phyloP scores from a whole-genome alignment of 2,888 invertebrate genomes.

The Alsophila aescularia region DNA sequence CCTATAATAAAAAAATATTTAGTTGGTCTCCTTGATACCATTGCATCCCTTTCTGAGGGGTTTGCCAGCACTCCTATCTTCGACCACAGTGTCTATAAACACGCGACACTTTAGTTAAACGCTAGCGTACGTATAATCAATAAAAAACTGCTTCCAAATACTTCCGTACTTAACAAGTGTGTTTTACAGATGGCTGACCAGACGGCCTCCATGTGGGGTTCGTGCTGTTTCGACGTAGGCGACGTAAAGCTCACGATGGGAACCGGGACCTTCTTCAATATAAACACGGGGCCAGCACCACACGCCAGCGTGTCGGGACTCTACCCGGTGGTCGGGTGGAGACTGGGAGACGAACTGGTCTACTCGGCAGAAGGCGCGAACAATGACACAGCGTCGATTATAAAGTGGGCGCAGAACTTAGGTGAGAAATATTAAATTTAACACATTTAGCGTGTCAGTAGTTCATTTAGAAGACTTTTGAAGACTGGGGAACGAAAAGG shows the following conservation, averaged over 20 bases:
- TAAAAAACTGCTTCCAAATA: too few species aligned
- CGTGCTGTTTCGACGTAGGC: conserved; percentile 90
- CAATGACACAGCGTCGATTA: conserved; percentile 94
- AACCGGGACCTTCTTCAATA: conserved; percentile 95
- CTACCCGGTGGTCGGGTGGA: conserved; percentile 97
- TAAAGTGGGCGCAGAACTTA: conserved; percentile 92
- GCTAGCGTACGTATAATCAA: too few species aligned
- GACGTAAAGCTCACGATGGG: conserved; percentile 95
- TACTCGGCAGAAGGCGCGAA: conserved; percentile 94
- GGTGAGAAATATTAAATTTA: conserved; percentile 70
- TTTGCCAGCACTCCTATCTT: too few species aligned
- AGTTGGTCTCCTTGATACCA: too few species aligned
- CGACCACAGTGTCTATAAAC: too few species aligned
- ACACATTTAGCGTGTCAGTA: background rate
- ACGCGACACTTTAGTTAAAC: too few species aligned
- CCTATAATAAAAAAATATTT: too few species aligned
- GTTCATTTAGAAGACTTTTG: conserved; percentile 82
- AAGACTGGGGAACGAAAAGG: conserved; percentile 78
- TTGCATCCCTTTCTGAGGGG: too few species aligned
- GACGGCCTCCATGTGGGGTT: conserved; percentile 95
- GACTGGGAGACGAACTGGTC: conserved; percentile 71
- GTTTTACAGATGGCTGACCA: conserved; percentile 91
- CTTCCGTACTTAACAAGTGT: too few species aligned
- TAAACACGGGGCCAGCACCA: conserved; percentile 90
- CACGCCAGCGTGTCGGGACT: conserved; percentile 93